phyloP scores from a whole-genome alignment of 2,113 vertebrate genomes.

The Daphoenositta chrysoptera region DNA sequence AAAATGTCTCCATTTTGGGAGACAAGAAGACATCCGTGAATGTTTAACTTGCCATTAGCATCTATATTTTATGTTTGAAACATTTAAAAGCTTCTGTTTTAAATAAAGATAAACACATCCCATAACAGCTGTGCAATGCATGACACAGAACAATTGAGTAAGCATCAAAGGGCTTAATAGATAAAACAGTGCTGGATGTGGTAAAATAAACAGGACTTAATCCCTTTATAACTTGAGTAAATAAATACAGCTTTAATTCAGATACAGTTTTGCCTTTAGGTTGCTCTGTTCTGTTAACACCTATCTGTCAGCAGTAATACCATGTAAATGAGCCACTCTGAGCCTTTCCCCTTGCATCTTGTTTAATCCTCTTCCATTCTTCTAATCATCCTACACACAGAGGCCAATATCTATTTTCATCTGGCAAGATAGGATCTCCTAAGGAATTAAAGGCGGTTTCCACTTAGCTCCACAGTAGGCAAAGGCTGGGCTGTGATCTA shows the following conservation, averaged over 20 bases:
- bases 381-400: constrained; percentile 93
- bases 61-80: constrained; percentile 58
- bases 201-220: constrained; percentile 79
- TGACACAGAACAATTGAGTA: constrained; percentile 70
- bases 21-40: constrained; percentile 1
- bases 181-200: constrained; percentile 73
- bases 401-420: constrained; percentile 98
- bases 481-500: constrained; percentile 89
- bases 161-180: constrained; percentile 69
- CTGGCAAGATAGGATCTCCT: constrained; percentile 95
- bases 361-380: constrained; percentile 92
- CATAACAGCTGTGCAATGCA: constrained; percentile 44
- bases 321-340: constrained; percentile 83
- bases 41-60: constrained; percentile 41
- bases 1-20: constrained; percentile 21
- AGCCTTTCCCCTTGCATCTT: constrained; percentile 75
- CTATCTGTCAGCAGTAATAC: constrained; percentile 78
- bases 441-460: constrained; percentile 93
- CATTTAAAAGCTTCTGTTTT: constrained; percentile 68
- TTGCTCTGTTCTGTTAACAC: constrained; percentile 65
- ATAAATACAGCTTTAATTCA: constrained; percentile 80
- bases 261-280: constrained; percentile 76
- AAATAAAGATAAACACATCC: constrained; percentile 69
- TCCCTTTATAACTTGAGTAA: constrained; percentile 79
- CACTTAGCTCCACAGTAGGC: constrained; percentile 80